A percentile compares a stretch with the other conserved stretches of the same genome.
These are phyloP conservation scores for Acromyrmex heyeri DNA, from an alignment of 1,140 invertebrate species.

Conservation along the genomic window DNA sequence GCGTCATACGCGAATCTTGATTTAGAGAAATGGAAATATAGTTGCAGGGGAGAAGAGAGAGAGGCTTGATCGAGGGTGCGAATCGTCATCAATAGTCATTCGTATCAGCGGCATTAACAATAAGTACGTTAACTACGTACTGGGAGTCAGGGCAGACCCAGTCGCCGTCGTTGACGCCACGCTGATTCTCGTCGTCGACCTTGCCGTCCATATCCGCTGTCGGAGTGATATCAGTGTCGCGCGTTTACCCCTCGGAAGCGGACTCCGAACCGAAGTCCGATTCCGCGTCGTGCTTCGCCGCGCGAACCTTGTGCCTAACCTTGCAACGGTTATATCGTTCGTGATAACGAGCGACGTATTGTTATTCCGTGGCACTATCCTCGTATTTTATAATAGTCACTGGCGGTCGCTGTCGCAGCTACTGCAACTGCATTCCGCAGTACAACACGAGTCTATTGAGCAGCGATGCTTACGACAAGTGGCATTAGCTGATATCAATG, in stretches of 20 bases:
- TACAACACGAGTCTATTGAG: not conserved
- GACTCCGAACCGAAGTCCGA: too few relatives aligned
- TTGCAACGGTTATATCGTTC: not conserved
- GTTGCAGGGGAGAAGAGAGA: not conserved
- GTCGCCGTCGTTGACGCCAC: conserved; percentile 83
- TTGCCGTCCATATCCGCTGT: conserved; percentile 79
- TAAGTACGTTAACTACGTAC: conserved; percentile 75
- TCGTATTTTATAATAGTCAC: too few relatives aligned
- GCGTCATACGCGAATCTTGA: not conserved
- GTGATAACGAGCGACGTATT: not conserved
- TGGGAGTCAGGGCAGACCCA: conserved; percentile 85
- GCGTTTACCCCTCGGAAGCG: not conserved
- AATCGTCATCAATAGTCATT: not conserved
- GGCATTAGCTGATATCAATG: not conserved
- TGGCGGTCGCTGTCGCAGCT: not conserved
- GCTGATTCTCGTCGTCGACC: conserved; percentile 82
- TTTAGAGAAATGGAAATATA: conserved; percentile 20
- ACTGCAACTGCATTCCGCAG: not conserved
- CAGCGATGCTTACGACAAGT: not conserved
- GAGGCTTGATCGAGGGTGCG: not conserved
- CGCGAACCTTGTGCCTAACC: not conserved
- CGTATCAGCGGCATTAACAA: not conserved
- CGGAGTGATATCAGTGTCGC: too few relatives aligned
- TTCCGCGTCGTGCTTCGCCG: not conserved
- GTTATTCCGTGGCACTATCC: not conserved